Evolutionary conservation across 2,113 vertebrate species (phyloP), one percentile per base, ranked within the genome.

Genomic region (Brachypteracias leptosomus): DNA sequence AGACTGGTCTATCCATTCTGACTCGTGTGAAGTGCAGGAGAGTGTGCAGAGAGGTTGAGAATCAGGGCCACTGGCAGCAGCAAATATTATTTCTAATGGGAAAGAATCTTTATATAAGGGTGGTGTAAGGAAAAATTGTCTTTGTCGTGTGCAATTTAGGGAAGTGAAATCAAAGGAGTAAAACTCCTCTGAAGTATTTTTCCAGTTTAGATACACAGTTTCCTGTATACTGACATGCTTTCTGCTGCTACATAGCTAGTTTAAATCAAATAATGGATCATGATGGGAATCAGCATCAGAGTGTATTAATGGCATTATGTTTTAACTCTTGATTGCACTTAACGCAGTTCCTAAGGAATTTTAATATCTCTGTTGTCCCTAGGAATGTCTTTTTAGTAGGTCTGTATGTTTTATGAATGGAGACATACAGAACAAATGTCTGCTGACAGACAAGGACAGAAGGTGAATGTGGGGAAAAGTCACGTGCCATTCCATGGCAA

Each of bases 371-470:
- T 59, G 4, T 71, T 77, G 79, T 61, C 92, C 51, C 21, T 26
- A 63, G 44, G 31, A 88, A 83, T 31, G 35, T 55, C 54, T 81
- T 75, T 5, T 75, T 86, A 57, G 58, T 61, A 79, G 54, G 13
- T 70, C 24, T 66, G 16, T 85, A 78, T 78, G 73, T 86, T 96
- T 95, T 95, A 78, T 90, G 76, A 89, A 87, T 90, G 62, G 86
- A 87, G 54, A 68, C 35, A 72, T 0, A 0, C 47, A 93, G 68
- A 92, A 73, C 28, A 90, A 95, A 90, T 87, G 62, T 92, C 65
- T 85, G 14, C 71, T 93, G 76, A 79, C 90, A 92, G 92, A 47
- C 70, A 93, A 87, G 83, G 77, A 95, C 68, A 81, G 65, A 83
- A 88, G 57, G 85, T 90, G 90, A 84, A 86, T 9, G 31, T 80